A percentile compares a stretch with the other conserved stretches of the same genome.
Conservation (phyloP, 2,113 vertebrate species). For the Coreoperca whiteheadi region DNA sequence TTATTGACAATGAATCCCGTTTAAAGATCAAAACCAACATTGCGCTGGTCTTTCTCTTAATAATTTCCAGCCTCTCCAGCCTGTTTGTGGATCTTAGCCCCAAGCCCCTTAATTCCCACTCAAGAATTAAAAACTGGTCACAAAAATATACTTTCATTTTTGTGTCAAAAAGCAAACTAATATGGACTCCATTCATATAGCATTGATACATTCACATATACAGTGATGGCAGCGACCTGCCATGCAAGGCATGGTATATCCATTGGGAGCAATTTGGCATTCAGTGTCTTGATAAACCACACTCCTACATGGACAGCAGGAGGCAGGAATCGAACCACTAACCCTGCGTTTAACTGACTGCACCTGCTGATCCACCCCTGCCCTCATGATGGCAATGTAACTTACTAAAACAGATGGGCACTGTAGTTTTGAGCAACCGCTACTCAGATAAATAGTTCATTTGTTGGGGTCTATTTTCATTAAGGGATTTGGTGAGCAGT, state of each 20-base stretch:
- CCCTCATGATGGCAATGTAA: not conserved
- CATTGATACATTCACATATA: not conserved
- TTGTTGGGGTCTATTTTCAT: not conserved
- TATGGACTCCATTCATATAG: not conserved
- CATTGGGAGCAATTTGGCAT: not conserved
- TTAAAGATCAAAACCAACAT: not conserved
- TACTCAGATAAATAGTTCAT: not conserved
- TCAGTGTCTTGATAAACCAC: not conserved
- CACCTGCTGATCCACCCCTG: not conserved
- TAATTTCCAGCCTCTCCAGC: not conserved
- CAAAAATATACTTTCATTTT: not conserved
- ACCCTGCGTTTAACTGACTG: not conserved
- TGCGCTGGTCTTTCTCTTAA: not conserved
- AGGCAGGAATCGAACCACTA: not conserved
- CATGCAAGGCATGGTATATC: not conserved
- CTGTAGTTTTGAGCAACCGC: not conserved
- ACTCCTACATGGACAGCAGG: not conserved
- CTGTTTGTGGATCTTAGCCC: not conserved
- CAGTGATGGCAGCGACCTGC: not conserved
- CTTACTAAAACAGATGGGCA: not conserved
- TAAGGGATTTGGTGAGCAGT: not conserved
- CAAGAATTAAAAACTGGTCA: constrained; percentile 1
- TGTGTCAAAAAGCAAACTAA: not conserved
- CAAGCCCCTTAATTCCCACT: not conserved
- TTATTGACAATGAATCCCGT: not conserved